Percentiles rank a stretch among this genome's conserved stretches.
Evolutionary conservation across 2,888 invertebrate genomes (phyloP).

Genomic region (Cataglyphis rosenhaueri): DNA sequence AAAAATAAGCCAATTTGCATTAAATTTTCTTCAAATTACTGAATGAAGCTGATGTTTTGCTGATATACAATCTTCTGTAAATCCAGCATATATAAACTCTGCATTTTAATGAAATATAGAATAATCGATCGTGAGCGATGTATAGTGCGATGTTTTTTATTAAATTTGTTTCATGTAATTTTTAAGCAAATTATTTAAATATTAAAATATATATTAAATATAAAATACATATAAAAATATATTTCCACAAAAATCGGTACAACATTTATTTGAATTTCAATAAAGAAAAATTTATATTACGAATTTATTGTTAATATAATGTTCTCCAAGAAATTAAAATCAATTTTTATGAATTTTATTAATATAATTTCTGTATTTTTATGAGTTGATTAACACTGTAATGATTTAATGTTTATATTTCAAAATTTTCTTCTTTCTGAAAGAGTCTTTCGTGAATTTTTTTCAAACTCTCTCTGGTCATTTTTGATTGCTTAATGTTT

Average conservation of each 20-base stretch:
- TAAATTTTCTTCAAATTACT: constrained; percentile 5
- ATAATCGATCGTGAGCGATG: not conserved
- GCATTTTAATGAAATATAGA: constrained; percentile 15
- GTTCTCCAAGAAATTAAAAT: not conserved
- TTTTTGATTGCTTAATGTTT: not conserved
- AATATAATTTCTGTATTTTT: not conserved
- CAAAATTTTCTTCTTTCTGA: not conserved
- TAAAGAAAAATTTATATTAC: not conserved
- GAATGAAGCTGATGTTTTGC: not conserved
- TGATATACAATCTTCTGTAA: not conserved
- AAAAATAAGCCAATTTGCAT: not conserved
- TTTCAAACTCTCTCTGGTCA: not conserved
- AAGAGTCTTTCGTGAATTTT: not conserved
- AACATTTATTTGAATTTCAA: not conserved
- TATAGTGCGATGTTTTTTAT: constrained; percentile 3
- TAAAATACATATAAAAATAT: not conserved
- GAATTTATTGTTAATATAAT: no score
- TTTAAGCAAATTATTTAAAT: constrained; percentile 7
- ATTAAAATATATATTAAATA: constrained; percentile 6
- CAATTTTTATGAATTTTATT: constrained; percentile 11
- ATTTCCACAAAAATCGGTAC: not conserved
- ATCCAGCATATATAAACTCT: not conserved
- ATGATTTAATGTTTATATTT: not conserved
- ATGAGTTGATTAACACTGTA: not conserved
- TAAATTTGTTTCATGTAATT: not conserved